Evolutionary conservation across 1,140 invertebrate genomes (phyloP), one percentile per base, ranked within the genome.

Genomic region (Metopolophium dirhodum): DNA sequence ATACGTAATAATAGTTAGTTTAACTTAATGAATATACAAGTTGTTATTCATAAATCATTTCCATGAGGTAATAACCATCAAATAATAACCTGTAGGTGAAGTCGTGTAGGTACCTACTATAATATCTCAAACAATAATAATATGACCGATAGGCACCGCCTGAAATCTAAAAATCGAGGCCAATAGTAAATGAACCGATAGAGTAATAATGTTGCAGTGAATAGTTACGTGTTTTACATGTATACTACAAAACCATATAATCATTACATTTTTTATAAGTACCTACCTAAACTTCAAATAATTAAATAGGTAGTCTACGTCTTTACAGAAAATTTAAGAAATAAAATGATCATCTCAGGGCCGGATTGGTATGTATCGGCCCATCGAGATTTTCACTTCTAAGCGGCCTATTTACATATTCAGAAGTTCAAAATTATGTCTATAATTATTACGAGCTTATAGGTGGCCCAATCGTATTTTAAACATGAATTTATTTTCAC

Each of bases 11-110:
- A 51, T 51, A 54, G 22, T 0, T 54, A 54, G 23, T 54, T 54
- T 54, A 54, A 54, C 61, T n/a, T n/a, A 18, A 77, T 77, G 23
- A 77, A 61, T 61, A 30, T 61, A 30, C 9, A 30, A n/a, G 61
- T 68, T 68, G 30, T 68, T 85, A 85, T 85, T 85, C 35, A 85
- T 85, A 85, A 45, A 85, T 85, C 37, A 45, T 85, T 22, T 23
- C 9, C 22, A 85, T 30, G 37, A 85, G 83, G 18, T 41, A 45
- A 85, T 45, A 11, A 30, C 26, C 26, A 45, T 30, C 2, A 86
- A 86, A 86, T 45, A 86, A 8, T 37, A 86, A 86, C 26, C 41
- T 86, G 1, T 45, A 86, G 26, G 45, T 86, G 45, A 86, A 86
- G 26, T 47, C n/a, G 45, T 86, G 85, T n/a, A n/a, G n/a, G n/a